These are phyloP conservation scores for Hetaerina titia DNA, from an alignment of 2,888 invertebrate species.

Conservation along the genomic window DNA sequence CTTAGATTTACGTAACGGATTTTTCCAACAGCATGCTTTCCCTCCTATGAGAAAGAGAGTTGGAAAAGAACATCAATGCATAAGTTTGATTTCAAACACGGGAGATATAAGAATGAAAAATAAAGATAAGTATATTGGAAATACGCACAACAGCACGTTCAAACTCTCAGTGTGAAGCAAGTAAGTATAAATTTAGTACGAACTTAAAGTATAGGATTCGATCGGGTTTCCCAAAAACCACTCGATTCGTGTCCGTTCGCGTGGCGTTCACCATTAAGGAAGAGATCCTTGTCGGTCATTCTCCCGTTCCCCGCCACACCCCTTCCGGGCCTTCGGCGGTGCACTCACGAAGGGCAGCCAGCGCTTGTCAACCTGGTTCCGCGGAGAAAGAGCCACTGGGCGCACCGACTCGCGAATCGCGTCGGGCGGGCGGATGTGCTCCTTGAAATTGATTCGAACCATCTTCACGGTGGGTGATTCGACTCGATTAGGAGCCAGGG, in stretches of 20 bases:
- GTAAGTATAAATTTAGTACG: too few relatives aligned
- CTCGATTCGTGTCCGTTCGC: neutral
- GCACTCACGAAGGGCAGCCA: too few relatives aligned
- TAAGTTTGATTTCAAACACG: too few relatives aligned
- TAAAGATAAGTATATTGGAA: too few relatives aligned
- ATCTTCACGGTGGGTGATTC: neutral
- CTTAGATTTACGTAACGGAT: too few relatives aligned
- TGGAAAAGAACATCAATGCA: too few relatives aligned
- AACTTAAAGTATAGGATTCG: neutral
- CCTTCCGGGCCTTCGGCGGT: neutral
- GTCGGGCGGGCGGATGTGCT: neutral
- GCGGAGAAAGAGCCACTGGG: neutral
- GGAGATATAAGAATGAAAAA: too few relatives aligned
- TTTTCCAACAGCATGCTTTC: too few relatives aligned
- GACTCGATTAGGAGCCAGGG: neutral
- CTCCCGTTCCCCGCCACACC: neutral
- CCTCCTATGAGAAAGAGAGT: too few relatives aligned
- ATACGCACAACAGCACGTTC: too few relatives aligned
- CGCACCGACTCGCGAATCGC: neutral
- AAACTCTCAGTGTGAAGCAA: too few relatives aligned
- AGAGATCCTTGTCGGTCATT: conserved; percentile 21
- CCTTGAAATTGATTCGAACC: neutral
- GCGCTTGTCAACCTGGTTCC: too few relatives aligned
- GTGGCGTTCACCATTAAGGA: neutral
- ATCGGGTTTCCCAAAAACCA: conserved; percentile 1